Conservation (phyloP, 2,113 vertebrate species). For the Megalops atlanticus region DNA sequence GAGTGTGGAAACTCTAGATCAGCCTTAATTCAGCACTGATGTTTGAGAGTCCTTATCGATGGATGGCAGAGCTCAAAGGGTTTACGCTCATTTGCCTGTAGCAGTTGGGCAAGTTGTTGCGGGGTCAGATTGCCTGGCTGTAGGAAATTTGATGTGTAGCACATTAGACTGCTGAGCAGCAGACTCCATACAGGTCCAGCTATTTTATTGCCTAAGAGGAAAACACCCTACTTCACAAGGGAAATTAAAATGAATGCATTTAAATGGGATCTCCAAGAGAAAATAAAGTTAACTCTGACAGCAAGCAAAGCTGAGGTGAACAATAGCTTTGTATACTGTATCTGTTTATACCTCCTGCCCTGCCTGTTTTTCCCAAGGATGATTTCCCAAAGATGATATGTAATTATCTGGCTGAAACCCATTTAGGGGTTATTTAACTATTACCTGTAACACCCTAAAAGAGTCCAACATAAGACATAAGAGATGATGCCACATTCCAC, state of each 20-base stretch:
- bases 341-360: too few species aligned
- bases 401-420: too few species aligned
- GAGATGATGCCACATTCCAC: too few species aligned
- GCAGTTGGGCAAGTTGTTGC: background rate
- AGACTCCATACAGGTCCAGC: background rate
- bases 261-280: background rate
- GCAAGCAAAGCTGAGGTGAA: background rate
- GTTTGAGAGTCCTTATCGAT: background rate
- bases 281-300: background rate
- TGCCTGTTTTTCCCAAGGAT: too few species aligned
- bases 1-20: slow-evolving; percentile 23
- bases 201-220: background rate
- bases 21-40: slow-evolving; percentile 16
- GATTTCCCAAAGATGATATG: too few species aligned
- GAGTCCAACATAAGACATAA: too few species aligned
- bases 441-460: too few species aligned
- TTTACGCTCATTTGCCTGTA: background rate
- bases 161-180: background rate
- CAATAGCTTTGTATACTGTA: too few species aligned
- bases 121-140: background rate
- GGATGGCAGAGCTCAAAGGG: background rate
- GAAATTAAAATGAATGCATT: background rate
- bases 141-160: background rate
- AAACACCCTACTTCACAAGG: background rate
- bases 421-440: too few species aligned